Conservation (phyloP, 2,113 vertebrate genomes). For the Pollachius pollachius region DNA sequence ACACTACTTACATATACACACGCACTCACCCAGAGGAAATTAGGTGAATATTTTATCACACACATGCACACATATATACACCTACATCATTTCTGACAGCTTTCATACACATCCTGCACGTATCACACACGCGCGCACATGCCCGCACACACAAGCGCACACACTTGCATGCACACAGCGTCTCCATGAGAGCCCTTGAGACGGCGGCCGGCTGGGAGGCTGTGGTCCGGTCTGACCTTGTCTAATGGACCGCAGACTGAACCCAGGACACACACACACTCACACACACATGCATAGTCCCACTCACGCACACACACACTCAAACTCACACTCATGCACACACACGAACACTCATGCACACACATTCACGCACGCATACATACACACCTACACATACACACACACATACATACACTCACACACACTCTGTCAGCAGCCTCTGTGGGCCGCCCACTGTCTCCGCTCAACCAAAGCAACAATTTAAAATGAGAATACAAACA, state of each 20-base stretch:
- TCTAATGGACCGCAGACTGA: conserved; percentile 60
- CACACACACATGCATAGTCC: neutral
- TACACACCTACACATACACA: neutral
- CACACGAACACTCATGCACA: conserved; percentile 10
- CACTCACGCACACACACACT: neutral
- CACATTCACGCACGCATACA: neutral
- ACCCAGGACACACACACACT: conserved; percentile 19
- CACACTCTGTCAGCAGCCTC: conserved; percentile 45
- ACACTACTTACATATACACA: conserved; percentile 6
- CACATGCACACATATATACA: conserved; percentile 12
- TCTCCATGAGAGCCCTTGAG: conserved; percentile 42
- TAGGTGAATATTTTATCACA: neutral
- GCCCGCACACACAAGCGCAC: conserved; percentile 10
- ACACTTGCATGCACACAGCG: neutral
- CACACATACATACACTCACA: neutral
- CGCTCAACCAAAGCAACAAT: conserved; percentile 20
- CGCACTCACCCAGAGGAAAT: neutral
- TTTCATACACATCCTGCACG: too few relatives aligned
- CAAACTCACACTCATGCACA: too few relatives aligned
- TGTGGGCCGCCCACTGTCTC: conserved; percentile 40
- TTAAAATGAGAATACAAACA: neutral
- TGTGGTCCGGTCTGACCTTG: conserved; percentile 56
- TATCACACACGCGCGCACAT: neutral
- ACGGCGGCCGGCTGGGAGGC: conserved; percentile 51
- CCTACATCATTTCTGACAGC: too few relatives aligned